Base-by-base conservation (phyloP, 2,888 invertebrate species). In the Beris morrisii region DNA sequence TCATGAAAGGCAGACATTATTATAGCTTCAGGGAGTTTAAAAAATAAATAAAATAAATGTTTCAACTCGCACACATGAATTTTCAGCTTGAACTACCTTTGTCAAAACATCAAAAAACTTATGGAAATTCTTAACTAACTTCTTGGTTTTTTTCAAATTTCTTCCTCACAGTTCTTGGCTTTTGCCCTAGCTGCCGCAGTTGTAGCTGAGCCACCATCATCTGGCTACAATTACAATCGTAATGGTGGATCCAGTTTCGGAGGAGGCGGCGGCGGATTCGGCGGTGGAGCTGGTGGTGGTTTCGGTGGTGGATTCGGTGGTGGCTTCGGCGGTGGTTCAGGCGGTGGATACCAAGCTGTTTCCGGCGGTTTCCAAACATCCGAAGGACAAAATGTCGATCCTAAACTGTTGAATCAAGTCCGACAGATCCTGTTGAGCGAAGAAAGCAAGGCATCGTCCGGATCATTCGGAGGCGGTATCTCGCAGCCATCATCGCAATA, bases 341-440 rank as follows among this genome's bases (percentile, higher is more conserved):
- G 89, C 67, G 88, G 90, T 71, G 89, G 89, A 74, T 90, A 89
- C 83, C 87, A 86, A 71, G 87, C 89, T 72, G 92, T 91, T 65
- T 87, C 90, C 73, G 86, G 88, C 72, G 92, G 92, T 72, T 87
- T 86, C 83, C 90, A 90, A 79, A 91, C 91, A 74, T 89, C 86
- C 73, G 93, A 93, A 79, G 93, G 93, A 70, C 90, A 90, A 75
- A 86, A 89, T 80, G 91, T 93, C 73, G 92, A 93, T 82, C 84
- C 85, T 44, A 88, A 88, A 71, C 87, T 93, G 72, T 85, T 93
- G 71, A 92, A 93, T 76, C 91, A 92, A 82, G 88, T 93, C 76
- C 88, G 92, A 74, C 90, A 92, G 80, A 92, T 93, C 82, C 86
- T 93, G 71, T 85, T 93, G 73, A 90, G 88, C 76, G 92, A 92